Conservation (phyloP, 2,113 vertebrate species). For the Strigops habroptila region DNA sequence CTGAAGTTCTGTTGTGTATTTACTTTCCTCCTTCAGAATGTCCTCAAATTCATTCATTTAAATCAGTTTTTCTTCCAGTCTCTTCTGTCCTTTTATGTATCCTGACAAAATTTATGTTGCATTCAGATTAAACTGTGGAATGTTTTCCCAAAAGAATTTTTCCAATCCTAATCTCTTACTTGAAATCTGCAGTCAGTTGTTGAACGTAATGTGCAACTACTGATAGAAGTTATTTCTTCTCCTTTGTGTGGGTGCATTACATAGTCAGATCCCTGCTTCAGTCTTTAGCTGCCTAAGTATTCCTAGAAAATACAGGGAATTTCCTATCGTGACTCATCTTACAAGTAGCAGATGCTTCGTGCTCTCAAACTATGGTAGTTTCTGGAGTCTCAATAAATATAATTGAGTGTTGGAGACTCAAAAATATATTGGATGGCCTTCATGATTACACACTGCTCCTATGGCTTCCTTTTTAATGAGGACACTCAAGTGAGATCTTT, state of each 20-base stretch:
- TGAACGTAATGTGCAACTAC: background rate
- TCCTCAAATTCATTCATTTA: background rate
- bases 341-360: background rate
- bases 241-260: background rate
- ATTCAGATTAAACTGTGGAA: background rate
- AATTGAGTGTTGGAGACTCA: background rate
- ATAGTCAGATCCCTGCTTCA: background rate
- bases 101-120: background rate
- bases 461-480: background rate
- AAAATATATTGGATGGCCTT: background rate
- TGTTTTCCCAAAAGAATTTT: background rate
- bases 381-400: background rate
- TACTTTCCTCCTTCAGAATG: background rate
- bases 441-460: background rate
- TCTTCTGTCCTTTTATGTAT: background rate
- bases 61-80: background rate
- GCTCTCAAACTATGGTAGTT: background rate
- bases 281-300: background rate
- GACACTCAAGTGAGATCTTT: background rate
- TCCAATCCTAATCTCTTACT: background rate
- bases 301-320: conserved; percentile 53
- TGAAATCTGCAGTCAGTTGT: background rate
- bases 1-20: background rate
- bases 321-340: conserved; percentile 16
- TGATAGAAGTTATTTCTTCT: background rate